phyloP scores from a whole-genome alignment of 2,797 vertebrate genomes.

The Pangasius larnaudii region DNA sequence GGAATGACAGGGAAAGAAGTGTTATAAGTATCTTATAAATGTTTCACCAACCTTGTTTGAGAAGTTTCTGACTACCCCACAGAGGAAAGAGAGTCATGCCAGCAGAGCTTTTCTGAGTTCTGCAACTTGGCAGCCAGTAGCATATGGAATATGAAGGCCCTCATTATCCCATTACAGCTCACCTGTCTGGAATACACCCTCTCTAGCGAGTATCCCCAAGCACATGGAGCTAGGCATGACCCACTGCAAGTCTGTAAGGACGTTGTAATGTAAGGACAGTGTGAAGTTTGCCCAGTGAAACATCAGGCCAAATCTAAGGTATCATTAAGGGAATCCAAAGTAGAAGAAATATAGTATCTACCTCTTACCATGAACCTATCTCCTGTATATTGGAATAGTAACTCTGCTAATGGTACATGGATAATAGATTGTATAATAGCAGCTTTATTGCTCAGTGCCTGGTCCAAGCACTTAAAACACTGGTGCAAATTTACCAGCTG shows the following conservation, averaged over 20 bases:
- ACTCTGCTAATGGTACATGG: background rate
- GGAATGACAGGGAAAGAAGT: background rate
- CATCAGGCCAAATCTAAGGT: background rate
- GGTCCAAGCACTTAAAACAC: background rate
- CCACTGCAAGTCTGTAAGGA: background rate
- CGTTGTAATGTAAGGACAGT: background rate
- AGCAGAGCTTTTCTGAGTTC: background rate
- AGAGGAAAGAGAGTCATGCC: background rate
- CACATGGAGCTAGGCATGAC: background rate
- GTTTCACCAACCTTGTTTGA: background rate
- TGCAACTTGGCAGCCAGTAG: background rate
- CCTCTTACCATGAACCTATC: background rate
- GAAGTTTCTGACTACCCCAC: background rate
- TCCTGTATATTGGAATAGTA: background rate
- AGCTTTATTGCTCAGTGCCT: background rate
- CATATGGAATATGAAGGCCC: background rate
- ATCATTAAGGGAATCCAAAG: background rate
- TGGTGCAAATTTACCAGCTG: background rate
- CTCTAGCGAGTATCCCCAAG: background rate
- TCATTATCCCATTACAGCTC: background rate
- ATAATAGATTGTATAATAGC: background rate
- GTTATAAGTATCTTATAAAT: background rate
- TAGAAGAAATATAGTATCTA: background rate
- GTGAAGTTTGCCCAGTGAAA: background rate
- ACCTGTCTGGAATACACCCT: background rate